These are phyloP conservation scores for Tychaedon coryphoeus DNA, from an alignment of 2,113 vertebrate species.

Conservation along the genomic window DNA sequence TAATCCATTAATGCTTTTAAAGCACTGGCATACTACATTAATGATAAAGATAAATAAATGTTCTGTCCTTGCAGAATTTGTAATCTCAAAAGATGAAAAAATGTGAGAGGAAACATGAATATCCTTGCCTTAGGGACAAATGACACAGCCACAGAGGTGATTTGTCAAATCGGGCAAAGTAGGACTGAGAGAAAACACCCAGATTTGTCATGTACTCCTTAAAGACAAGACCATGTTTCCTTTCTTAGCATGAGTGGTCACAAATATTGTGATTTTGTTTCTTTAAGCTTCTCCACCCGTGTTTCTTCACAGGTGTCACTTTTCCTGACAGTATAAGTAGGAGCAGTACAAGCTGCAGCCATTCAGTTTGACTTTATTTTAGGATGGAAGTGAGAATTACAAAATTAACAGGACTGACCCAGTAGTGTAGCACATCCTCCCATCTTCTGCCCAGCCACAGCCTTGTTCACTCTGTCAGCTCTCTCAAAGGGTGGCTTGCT, in stretches of 20 bases:
- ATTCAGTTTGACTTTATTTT: neutral
- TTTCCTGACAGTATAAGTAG: neutral
- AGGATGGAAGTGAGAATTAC: neutral
- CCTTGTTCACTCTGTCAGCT: neutral
- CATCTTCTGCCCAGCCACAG: neutral
- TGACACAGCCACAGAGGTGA: neutral
- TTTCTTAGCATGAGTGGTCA: neutral
- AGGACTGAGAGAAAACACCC: neutral
- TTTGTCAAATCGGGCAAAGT: slow-evolving; percentile 11
- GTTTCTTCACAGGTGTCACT: neutral
- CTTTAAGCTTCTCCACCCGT: neutral
- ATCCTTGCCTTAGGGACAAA: neutral
- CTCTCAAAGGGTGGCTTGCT: neutral
- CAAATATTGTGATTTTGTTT: neutral
- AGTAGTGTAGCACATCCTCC: neutral
- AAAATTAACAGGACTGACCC: neutral
- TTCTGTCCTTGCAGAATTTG: neutral
- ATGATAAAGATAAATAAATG: slow-evolving; percentile 41
- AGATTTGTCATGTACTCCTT: neutral
- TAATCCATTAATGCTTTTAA: slow-evolving; percentile 29
- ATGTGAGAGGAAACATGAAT: slow-evolving; percentile 8
- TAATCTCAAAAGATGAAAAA: slow-evolving; percentile 11
- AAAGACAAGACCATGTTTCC: neutral
- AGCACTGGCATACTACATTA: neutral
- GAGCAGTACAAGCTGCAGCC: neutral